phyloP scores from a whole-genome alignment of 1,140 invertebrate genomes.

The Lordiphosa clarofinis region DNA sequence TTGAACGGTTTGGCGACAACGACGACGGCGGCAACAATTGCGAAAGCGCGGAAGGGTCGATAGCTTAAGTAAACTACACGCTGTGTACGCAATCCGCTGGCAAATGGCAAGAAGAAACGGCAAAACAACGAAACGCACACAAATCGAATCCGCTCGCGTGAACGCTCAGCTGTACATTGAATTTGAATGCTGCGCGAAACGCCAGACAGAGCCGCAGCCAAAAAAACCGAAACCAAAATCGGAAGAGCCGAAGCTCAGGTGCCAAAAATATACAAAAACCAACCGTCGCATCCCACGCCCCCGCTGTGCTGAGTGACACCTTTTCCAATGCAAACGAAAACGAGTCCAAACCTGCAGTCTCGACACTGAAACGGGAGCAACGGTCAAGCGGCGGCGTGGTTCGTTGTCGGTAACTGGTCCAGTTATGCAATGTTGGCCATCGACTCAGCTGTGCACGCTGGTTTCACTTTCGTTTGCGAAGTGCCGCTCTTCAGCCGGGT shows the following conservation, averaged over 20 bases:
- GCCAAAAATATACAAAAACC: slow-evolving; percentile 37
- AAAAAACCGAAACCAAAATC: slow-evolving; percentile 53
- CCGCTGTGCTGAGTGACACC: slow-evolving; percentile 23
- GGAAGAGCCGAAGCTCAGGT: slow-evolving; percentile 65
- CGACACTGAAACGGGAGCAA: slow-evolving; percentile 43
- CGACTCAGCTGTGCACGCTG: slow-evolving; percentile 34
- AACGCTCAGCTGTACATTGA: slow-evolving; percentile 52
- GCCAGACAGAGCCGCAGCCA: slow-evolving; percentile 11
- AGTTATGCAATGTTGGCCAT: slow-evolving; percentile 46
- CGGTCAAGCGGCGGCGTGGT: slow-evolving; percentile 26
- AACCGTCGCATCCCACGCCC: slow-evolving; percentile 16
- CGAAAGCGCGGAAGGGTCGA: slow-evolving; percentile 14
- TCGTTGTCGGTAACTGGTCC: slow-evolving; percentile 27
- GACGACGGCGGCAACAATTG: slow-evolving; percentile 9
- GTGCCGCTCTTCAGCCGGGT: neutral
- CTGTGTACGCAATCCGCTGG: slow-evolving; percentile 27
- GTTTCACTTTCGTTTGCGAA: slow-evolving; percentile 71
- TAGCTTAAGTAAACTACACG: slow-evolving; percentile 29
- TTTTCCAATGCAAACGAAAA: slow-evolving; percentile 42
- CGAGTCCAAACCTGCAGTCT: slow-evolving; percentile 66
- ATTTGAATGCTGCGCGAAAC: slow-evolving; percentile 58
- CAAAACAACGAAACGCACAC: slow-evolving; percentile 39
- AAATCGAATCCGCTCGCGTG: slow-evolving; percentile 50
- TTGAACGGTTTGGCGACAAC: slow-evolving; percentile 2
- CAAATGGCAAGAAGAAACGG: slow-evolving; percentile 23